phyloP scores from a whole-genome alignment of 1,140 invertebrate genomes.

The Lethrus apterus region DNA sequence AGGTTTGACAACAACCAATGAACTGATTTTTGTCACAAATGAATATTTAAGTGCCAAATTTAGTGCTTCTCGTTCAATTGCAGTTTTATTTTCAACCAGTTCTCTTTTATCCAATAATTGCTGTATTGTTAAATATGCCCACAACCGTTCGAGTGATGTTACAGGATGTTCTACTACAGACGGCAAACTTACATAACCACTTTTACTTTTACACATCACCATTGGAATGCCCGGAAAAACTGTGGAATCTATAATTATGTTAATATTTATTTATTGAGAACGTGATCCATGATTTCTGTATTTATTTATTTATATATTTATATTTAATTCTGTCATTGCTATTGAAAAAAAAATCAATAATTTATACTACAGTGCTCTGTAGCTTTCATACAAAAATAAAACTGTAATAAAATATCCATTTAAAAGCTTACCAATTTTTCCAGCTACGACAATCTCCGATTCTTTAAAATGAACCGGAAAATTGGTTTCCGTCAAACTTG shows the following conservation, averaged over 20 bases:
- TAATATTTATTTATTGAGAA: no score
- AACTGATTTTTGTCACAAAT: conserved; percentile 60
- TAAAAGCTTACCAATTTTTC: not conserved
- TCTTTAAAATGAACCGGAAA: not conserved
- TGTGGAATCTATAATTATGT: no score
- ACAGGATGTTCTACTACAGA: conserved; percentile 18
- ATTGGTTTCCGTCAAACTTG: not conserved
- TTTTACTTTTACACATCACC: no score
- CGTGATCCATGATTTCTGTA: no score
- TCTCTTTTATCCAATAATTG: conserved; percentile 52
- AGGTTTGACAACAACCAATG: conserved; percentile 59
- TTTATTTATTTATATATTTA: no score
- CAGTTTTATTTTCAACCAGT: conserved; percentile 25
- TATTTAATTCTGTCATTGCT: no score
- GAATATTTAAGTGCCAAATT: conserved; percentile 50
- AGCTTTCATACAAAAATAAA: no score
- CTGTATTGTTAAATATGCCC: conserved; percentile 60
- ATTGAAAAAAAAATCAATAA: no score
- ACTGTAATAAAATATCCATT: no score
- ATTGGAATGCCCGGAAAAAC: no score
- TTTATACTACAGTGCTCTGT: no score
- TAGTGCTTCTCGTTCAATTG: conserved; percentile 35
- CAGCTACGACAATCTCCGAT: not conserved
- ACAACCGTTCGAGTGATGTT: conserved; percentile 51
- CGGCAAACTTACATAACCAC: conserved; percentile 2